These are phyloP conservation scores for Sebastes itinus DNA, from an alignment of 2,797 vertebrate genomes.

Conservation along the genomic window DNA sequence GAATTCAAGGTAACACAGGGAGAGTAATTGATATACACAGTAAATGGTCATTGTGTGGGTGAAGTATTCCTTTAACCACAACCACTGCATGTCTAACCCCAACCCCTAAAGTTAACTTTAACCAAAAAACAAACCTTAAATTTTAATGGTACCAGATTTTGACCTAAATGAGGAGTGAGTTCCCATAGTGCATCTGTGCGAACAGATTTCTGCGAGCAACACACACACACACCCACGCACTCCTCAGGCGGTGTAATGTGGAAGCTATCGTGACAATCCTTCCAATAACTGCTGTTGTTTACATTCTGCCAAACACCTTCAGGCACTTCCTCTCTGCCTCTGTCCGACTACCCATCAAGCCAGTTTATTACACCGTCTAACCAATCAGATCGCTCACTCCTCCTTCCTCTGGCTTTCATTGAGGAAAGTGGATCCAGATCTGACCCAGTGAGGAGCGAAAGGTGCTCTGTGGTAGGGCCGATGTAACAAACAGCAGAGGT, in stretches of 20 bases:
- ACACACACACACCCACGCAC: background rate
- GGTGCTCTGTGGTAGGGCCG: background rate
- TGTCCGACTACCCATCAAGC: constrained; percentile 48
- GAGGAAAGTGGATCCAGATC: constrained; percentile 69
- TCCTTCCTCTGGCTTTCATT: constrained; percentile 41
- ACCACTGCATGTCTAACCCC: background rate
- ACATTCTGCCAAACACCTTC: constrained; percentile 46
- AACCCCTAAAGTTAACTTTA: fast-evolving
- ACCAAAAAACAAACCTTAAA: background rate
- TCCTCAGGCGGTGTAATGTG: constrained; percentile 32
- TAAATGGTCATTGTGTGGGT: background rate
- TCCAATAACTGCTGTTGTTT: constrained; percentile 71
- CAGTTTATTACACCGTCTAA: constrained; percentile 31
- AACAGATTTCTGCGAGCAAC: constrained; percentile 12
- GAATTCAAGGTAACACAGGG: background rate
- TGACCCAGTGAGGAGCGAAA: constrained; percentile 10
- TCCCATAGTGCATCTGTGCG: background rate
- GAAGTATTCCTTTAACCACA: background rate
- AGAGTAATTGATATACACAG: background rate
- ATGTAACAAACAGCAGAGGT: background rate
- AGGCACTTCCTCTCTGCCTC: constrained; percentile 50
- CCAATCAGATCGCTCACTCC: constrained; percentile 52
- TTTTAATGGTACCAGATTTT: background rate
- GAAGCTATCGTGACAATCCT: constrained; percentile 56
- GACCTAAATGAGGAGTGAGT: constrained; percentile 10